Conservation (phyloP, 2,888 invertebrate species). For the Dugesia japonica region DNA sequence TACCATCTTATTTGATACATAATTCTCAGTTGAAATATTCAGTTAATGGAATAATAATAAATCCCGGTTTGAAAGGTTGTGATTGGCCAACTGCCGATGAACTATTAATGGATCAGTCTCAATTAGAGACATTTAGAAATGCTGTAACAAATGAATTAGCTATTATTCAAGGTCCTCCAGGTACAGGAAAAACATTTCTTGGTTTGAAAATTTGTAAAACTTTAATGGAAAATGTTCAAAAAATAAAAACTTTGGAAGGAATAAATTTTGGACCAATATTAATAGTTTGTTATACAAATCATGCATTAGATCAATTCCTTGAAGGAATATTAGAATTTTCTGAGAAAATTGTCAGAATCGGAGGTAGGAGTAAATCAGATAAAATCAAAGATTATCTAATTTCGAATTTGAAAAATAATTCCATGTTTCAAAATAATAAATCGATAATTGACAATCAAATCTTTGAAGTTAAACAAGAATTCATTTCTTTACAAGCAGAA, state of each 20-base stretch:
- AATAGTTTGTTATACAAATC: conserved; percentile 68
- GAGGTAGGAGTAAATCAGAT: conserved; percentile 39
- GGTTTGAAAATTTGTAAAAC: conserved; percentile 60
- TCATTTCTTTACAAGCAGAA: no score
- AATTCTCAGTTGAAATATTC: background rate
- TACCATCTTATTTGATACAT: background rate
- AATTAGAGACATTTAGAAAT: conserved; percentile 2
- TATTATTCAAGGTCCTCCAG: conserved; percentile 56
- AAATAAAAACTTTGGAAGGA: conserved; percentile 40
- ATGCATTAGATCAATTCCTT: conserved; percentile 69
- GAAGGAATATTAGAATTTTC: conserved; percentile 49
- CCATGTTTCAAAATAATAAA: no score
- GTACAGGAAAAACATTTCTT: conserved; percentile 68
- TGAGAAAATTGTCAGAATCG: conserved; percentile 38
- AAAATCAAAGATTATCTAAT: conserved; percentile 25
- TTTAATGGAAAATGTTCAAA: conserved; percentile 25
- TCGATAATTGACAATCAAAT: no score
- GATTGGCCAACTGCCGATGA: conserved; percentile 39
- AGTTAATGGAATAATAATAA: background rate
- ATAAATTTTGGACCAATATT: conserved; percentile 53
- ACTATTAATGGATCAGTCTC: conserved; percentile 12
- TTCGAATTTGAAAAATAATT: background rate
- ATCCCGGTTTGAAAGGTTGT: conserved; percentile 14
- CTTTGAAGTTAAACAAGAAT: no score
- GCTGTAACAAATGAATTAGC: conserved; percentile 26